phyloP scores from a whole-genome alignment of 2,797 vertebrate genomes.

The Toxotes lorentzi region DNA sequence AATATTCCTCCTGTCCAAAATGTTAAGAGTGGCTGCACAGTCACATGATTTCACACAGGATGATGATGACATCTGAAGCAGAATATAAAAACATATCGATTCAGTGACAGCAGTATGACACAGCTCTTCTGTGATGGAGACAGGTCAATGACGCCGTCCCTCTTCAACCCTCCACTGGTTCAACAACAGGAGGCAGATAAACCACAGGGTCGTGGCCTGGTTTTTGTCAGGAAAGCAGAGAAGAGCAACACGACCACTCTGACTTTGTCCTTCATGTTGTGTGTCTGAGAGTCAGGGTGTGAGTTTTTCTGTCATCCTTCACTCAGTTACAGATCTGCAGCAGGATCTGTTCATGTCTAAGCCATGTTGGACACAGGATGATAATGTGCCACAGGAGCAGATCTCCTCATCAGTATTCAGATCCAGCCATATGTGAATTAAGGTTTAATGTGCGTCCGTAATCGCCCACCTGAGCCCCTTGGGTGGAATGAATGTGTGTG shows the following conservation, averaged over 20 bases:
- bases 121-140: not conserved
- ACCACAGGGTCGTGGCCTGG: conserved; percentile 61
- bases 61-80: not conserved
- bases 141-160: conserved; percentile 5
- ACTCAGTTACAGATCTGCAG: conserved; percentile 23
- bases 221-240: conserved; percentile 45
- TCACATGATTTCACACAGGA: not conserved
- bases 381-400: conserved; percentile 61
- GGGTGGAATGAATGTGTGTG: conserved; percentile 15
- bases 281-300: conserved; percentile 13
- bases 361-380: conserved; percentile 40
- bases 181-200: conserved; percentile 65
- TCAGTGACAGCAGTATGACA: conserved; percentile 12
- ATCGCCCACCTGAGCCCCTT: conserved; percentile 78
- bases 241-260: conserved; percentile 34
- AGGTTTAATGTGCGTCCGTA: conserved; percentile 71
- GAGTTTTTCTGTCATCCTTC: conserved; percentile 31
- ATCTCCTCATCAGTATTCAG: conserved; percentile 84
- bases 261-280: conserved; percentile 20
- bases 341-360: not conserved
- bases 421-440: conserved; percentile 72
- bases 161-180: conserved; percentile 21
- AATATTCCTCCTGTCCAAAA: not conserved
- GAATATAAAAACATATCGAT: conserved; percentile 14
- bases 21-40: not conserved